These are phyloP conservation scores for Odontomachus brunneus DNA, from an alignment of 1,140 invertebrate species.

Conservation along the genomic window DNA sequence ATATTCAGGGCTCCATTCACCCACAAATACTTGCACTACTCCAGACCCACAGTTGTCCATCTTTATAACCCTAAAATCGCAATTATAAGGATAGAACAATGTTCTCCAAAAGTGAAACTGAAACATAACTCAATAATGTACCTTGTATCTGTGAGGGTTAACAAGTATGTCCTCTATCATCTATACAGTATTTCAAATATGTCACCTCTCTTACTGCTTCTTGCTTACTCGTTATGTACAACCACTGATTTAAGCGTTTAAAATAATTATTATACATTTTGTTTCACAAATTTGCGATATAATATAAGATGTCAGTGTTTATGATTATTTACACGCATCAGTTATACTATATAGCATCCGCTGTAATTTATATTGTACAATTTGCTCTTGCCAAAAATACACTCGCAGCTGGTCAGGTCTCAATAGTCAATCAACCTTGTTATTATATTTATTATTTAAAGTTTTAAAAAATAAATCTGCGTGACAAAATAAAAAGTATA, in stretches of 20 bases:
- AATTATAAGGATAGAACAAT: neutral
- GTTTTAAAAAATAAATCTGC: slow-evolving; percentile 55
- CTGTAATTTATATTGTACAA: slow-evolving; percentile 24
- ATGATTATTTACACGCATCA: slow-evolving; percentile 65
- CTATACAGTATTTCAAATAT: slow-evolving; percentile 78
- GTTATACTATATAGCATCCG: slow-evolving; percentile 22
- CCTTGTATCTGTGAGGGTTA: slow-evolving; percentile 82
- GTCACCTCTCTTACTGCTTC: slow-evolving; percentile 66
- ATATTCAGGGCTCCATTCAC: slow-evolving; percentile 94
- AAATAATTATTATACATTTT: slow-evolving; percentile 80
- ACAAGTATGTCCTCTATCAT: slow-evolving; percentile 82
- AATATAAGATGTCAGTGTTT: slow-evolving; percentile 49
- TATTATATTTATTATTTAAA: slow-evolving; percentile 59
- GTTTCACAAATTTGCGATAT: slow-evolving; percentile 70
- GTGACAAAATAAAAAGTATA: slow-evolving; percentile 64
- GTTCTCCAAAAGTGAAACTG: neutral
- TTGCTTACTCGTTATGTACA: slow-evolving; percentile 72
- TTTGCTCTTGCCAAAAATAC: slow-evolving; percentile 52
- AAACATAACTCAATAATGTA: slow-evolving; percentile 50
- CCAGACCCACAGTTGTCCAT: slow-evolving; percentile 83
- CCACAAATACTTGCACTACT: slow-evolving; percentile 94
- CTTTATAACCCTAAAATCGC: slow-evolving; percentile 80
- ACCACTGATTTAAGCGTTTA: slow-evolving; percentile 75
- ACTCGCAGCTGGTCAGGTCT: slow-evolving; percentile 61
- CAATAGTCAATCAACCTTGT: slow-evolving; percentile 62